phyloP scores from a whole-genome alignment of 2,888 invertebrate species.

The Leptopilina myrica region DNA sequence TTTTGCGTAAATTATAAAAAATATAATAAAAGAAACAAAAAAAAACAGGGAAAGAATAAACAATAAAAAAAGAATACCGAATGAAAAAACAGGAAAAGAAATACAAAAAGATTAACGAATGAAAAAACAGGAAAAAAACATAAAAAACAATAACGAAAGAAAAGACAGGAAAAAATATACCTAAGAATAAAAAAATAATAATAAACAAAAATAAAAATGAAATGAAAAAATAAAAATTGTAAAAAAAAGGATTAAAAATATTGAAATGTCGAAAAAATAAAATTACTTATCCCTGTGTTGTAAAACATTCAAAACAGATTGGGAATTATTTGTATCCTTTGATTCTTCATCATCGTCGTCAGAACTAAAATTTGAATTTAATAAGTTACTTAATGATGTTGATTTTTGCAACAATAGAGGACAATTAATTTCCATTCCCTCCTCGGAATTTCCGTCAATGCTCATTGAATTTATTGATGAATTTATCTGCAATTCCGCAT shows the following conservation, averaged over 20 bases:
- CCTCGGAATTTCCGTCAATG: conserved; percentile 64
- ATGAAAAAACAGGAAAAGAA: too few relatives aligned
- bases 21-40: too few relatives aligned
- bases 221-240: too few relatives aligned
- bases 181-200: too few relatives aligned
- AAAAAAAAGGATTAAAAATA: too few relatives aligned
- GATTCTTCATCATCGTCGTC: conserved; percentile 69
- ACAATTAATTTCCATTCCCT: conserved; percentile 67
- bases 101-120: too few relatives aligned
- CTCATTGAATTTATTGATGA: conserved; percentile 57
- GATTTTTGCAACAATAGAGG: conserved; percentile 72
- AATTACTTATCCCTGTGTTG: conserved; percentile 70
- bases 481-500: conserved; percentile 70
- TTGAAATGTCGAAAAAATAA: neutral
- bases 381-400: conserved; percentile 73
- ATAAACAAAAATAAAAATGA: too few relatives aligned
- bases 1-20: neutral
- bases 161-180: too few relatives aligned
- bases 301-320: conserved; percentile 78
- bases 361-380: conserved; percentile 72
- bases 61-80: too few relatives aligned
- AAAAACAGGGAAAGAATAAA: too few relatives aligned
- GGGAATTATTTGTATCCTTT: conserved; percentile 75
- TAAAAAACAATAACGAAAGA: too few relatives aligned
- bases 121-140: too few relatives aligned